Conservation (phyloP, 1,140 invertebrate species). For the Drosophila lacteicornis region DNA sequence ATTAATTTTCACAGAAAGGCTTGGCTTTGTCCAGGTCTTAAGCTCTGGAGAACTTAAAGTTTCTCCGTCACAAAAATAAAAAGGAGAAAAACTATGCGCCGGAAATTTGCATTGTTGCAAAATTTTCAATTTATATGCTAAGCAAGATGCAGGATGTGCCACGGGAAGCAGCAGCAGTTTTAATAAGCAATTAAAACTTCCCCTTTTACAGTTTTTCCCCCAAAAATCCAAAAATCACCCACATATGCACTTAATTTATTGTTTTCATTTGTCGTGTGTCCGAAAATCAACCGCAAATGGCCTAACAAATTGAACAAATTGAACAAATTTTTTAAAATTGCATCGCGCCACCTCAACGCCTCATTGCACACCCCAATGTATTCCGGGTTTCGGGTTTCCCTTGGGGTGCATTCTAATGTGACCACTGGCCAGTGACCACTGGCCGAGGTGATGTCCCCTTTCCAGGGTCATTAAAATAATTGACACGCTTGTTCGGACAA, state of each 20-base stretch:
- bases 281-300: constrained; percentile 73
- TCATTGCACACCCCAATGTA: constrained; percentile 68
- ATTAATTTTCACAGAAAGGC: constrained; percentile 54
- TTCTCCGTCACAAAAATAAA: constrained; percentile 8
- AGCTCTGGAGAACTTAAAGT: constrained; percentile 39
- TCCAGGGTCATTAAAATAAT: constrained; percentile 72
- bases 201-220: neutral
- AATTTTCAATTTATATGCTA: constrained; percentile 74
- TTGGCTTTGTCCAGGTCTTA: constrained; percentile 47
- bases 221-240: constrained; percentile 35
- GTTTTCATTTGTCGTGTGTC: constrained; percentile 70
- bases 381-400: constrained; percentile 22
- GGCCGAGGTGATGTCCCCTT: constrained; percentile 11
- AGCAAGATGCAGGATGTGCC: constrained; percentile 31
- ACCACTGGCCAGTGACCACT: constrained; percentile 46
- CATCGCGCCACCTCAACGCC: constrained; percentile 64
- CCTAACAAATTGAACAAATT: constrained; percentile 71
- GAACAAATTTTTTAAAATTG: constrained; percentile 80
- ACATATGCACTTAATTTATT: constrained; percentile 66
- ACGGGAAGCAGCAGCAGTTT: constrained; percentile 25
- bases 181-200: constrained; percentile 76
- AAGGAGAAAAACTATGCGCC: constrained; percentile 24
- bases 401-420: constrained; percentile 72
- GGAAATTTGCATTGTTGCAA: constrained; percentile 63
- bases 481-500: constrained; percentile 77